Conservation (phyloP, 2,888 invertebrate species). For the Campoletis raptor region DNA sequence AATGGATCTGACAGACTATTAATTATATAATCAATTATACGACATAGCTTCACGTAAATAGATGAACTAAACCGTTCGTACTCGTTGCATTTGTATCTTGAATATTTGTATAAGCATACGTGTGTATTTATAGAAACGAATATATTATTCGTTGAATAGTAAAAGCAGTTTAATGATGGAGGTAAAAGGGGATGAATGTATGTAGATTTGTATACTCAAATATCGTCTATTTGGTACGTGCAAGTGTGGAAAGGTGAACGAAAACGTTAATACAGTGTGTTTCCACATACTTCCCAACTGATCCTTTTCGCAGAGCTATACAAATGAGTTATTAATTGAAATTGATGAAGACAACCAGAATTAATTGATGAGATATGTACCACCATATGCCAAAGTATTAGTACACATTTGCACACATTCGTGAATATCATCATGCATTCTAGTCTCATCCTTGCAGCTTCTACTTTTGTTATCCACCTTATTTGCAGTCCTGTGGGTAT, state of each 20-base stretch:
- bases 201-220: conserved; percentile 2
- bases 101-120: conserved; percentile 39
- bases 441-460: neutral
- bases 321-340: conserved; percentile 81
- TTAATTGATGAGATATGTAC: conserved; percentile 66
- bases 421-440: conserved; percentile 2
- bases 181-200: conserved; percentile 41
- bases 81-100: conserved; percentile 46
- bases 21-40: conserved; percentile 45
- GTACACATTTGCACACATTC: conserved; percentile 25
- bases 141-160: conserved; percentile 20
- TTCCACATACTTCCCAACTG: neutral
- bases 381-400: conserved; percentile 35
- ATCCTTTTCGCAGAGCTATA: conserved; percentile 73
- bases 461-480: conserved; percentile 2
- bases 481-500: conserved; percentile 11
- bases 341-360: conserved; percentile 74
- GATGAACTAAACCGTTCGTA: conserved; percentile 19
- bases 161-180: conserved; percentile 41
- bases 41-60: conserved; percentile 28
- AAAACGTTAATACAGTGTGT: conserved; percentile 22
- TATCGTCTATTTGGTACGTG: conserved; percentile 17
- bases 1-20: conserved; percentile 41
- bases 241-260: conserved; percentile 23
- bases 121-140: conserved; percentile 6